Evolutionary conservation across 2,888 invertebrate species (phyloP).

Genomic region (Sphaerophoria taeniata): DNA sequence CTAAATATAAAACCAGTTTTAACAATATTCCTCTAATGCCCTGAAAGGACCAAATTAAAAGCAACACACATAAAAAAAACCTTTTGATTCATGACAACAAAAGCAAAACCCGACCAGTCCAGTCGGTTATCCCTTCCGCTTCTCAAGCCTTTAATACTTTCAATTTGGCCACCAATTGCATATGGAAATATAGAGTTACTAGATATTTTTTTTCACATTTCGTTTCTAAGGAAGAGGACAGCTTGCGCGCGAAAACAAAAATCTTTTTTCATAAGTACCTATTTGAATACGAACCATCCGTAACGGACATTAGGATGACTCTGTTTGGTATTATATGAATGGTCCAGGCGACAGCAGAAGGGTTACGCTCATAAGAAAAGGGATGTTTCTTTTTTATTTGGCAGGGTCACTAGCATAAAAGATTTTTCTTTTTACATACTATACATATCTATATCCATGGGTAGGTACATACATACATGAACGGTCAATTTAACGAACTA

Average conservation of each 20-base stretch:
- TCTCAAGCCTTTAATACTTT: conserved; percentile 32
- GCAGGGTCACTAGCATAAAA: conserved; percentile 64
- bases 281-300: conserved; percentile 45
- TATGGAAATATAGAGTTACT: conserved; percentile 18
- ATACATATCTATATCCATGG: neutral
- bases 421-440: neutral
- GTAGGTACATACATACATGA: too few relatives aligned
- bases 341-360: conserved; percentile 49
- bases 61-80: conserved; percentile 30
- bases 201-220: conserved; percentile 17
- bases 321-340: conserved; percentile 29
- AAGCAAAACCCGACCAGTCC: conserved; percentile 54
- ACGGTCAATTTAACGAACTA: too few relatives aligned
- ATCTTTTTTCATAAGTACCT: neutral
- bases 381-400: conserved; percentile 56
- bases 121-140: conserved; percentile 41
- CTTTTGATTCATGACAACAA: conserved; percentile 33
- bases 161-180: conserved; percentile 24
- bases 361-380: conserved; percentile 37
- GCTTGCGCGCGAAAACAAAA: conserved; percentile 55
- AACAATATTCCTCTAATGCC: conserved; percentile 42
- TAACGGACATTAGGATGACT: conserved; percentile 29
- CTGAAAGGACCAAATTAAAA: conserved; percentile 57
- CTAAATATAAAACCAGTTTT: conserved; percentile 60
- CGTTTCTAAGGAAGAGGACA: conserved; percentile 8